These are phyloP conservation scores for Platichthys stellatus DNA, from an alignment of 2,113 vertebrate genomes.

Conservation along the genomic window DNA sequence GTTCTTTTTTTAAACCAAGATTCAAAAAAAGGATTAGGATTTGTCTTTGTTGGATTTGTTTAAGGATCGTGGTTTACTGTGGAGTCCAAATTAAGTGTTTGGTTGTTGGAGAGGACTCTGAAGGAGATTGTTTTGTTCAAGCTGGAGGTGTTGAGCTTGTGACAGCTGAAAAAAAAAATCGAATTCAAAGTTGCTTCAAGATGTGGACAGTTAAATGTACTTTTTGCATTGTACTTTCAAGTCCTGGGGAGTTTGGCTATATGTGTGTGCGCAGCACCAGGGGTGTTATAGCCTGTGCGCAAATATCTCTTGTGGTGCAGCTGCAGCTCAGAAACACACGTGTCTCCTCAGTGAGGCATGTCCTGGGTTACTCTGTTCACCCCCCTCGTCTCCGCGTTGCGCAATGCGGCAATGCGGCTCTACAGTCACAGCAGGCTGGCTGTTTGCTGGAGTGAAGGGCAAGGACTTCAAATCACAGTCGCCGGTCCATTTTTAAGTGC, in stretches of 20 bases:
- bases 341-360: conserved; percentile 60
- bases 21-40: background rate
- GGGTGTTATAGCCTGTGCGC: conserved; percentile 20
- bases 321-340: conserved; percentile 54
- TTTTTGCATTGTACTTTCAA: background rate
- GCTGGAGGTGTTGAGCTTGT: background rate
- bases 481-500: conserved; percentile 29
- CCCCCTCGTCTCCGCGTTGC: conserved; percentile 76
- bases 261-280: conserved; percentile 21
- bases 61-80: background rate
- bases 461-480: conserved; percentile 49
- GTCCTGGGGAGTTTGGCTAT: conserved; percentile 10
- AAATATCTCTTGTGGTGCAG: conserved; percentile 46
- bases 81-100: background rate
- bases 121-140: background rate
- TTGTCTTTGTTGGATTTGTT: conserved; percentile 1
- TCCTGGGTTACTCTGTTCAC: conserved; percentile 64
- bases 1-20: background rate
- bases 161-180: background rate
- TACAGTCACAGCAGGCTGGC: conserved; percentile 59
- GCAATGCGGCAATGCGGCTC: conserved; percentile 81
- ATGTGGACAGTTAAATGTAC: conserved; percentile 12
- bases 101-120: background rate
- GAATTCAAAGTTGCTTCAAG: conserved; percentile 4
- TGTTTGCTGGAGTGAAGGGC: conserved; percentile 59